These are phyloP conservation scores for Dascillus cervinus DNA, from an alignment of 2,888 invertebrate species.

Conservation along the genomic window DNA sequence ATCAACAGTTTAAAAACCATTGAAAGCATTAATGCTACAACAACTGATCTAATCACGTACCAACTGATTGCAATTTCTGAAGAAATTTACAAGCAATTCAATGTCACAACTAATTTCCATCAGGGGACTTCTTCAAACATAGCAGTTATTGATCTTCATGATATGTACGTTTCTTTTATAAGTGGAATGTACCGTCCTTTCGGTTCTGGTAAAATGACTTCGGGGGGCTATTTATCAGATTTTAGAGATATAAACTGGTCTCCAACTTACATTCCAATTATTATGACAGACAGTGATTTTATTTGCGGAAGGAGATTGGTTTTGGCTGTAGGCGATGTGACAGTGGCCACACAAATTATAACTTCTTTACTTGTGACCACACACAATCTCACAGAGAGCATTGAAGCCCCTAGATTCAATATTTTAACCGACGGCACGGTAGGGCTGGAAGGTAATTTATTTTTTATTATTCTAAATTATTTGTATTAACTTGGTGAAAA, in stretches of 20 bases:
- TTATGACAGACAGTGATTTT: constrained; percentile 35
- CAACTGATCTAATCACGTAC: constrained; percentile 20
- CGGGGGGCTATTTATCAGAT: constrained; percentile 49
- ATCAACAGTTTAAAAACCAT: constrained; percentile 30
- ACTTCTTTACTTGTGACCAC: constrained; percentile 42
- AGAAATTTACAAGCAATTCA: constrained; percentile 27
- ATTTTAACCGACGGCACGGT: constrained; percentile 29
- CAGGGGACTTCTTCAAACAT: constrained; percentile 51
- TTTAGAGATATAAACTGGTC: constrained; percentile 23
- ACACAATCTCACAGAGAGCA: constrained; percentile 41
- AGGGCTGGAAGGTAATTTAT: constrained; percentile 39
- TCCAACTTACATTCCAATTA: constrained; percentile 36
- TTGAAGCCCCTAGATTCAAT: constrained; percentile 47
- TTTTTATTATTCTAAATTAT: too few species aligned
- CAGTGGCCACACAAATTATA: constrained; percentile 45
- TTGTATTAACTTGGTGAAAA: too few species aligned
- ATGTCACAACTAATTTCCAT: constrained; percentile 31
- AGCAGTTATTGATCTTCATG: constrained; percentile 56
- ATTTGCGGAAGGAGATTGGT: constrained; percentile 48
- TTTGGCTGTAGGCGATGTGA: constrained; percentile 47
- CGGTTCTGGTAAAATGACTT: constrained; percentile 45
- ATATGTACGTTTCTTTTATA: constrained; percentile 60
- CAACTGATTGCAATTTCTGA: constrained; percentile 32
- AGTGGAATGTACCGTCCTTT: constrained; percentile 51
- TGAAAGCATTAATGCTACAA: constrained; percentile 29